Conservation (phyloP, 2,888 invertebrate genomes). For the Dermolepida albohirtum region DNA sequence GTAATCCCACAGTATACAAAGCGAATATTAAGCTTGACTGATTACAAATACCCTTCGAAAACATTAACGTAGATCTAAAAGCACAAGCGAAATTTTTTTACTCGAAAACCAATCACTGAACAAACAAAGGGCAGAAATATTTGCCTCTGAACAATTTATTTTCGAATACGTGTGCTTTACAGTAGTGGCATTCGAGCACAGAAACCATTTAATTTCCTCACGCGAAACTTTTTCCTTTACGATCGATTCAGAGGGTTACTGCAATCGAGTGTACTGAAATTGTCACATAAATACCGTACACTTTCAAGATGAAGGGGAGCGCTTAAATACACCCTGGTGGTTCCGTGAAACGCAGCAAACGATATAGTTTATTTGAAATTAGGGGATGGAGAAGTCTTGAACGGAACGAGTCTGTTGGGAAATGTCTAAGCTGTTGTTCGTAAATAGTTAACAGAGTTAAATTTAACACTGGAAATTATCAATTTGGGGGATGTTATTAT, state of each 20-base stretch:
- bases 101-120: slow-evolving; percentile 8
- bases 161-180: background rate
- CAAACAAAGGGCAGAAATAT: slow-evolving; percentile 13
- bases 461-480: slow-evolving; percentile 15
- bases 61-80: background rate
- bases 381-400: slow-evolving; percentile 7
- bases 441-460: slow-evolving; percentile 22
- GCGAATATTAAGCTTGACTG: too few species aligned
- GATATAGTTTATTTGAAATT: slow-evolving; percentile 25
- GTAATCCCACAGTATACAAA: too few species aligned
- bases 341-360: slow-evolving; percentile 1
- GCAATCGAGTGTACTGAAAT: slow-evolving; percentile 4
- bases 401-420: slow-evolving; percentile 8
- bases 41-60: background rate
- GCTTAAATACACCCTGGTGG: slow-evolving; percentile 11
- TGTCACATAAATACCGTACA: slow-evolving; percentile 6
- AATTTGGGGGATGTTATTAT: slow-evolving; percentile 3
- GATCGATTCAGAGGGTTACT: slow-evolving; percentile 14
- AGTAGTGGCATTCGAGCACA: background rate
- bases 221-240: background rate
- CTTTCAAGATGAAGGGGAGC: background rate
- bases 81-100: background rate
- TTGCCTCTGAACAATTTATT: slow-evolving; percentile 15
- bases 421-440: slow-evolving; percentile 4
- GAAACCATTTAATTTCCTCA: slow-evolving; percentile 5